Conservation (phyloP, 2,888 invertebrate genomes). For the Yponomeuta sedellus region DNA sequence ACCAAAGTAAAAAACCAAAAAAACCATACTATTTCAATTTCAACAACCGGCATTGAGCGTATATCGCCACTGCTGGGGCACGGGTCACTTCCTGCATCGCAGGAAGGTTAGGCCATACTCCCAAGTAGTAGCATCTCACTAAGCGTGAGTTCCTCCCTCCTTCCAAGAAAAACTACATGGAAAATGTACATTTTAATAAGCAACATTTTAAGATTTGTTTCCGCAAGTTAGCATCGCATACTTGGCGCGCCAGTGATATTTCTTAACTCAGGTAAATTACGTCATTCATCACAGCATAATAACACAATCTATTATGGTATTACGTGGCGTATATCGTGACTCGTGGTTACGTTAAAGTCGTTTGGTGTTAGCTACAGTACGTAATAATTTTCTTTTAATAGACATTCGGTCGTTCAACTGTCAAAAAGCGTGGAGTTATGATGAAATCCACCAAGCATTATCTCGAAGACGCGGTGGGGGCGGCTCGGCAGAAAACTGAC, state of each 20-base stretch:
- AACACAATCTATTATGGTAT: not conserved
- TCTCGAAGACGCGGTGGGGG: too few species aligned
- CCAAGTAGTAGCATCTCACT: too few species aligned
- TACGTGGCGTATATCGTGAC: not conserved
- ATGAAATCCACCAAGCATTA: too few species aligned
- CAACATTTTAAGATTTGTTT: not conserved
- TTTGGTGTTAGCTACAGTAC: not conserved
- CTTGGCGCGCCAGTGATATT: not conserved
- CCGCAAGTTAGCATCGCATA: not conserved
- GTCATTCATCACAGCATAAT: not conserved
- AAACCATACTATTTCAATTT: too few species aligned
- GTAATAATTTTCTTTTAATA: not conserved
- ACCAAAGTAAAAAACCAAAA: too few species aligned
- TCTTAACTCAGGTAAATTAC: not conserved
- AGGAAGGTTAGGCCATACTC: too few species aligned
- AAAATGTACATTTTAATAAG: not conserved
- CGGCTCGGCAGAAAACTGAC: too few species aligned
- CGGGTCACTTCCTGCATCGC: too few species aligned
- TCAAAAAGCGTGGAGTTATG: not conserved
- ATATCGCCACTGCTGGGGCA: too few species aligned
- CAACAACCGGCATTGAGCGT: too few species aligned
- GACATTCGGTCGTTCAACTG: not conserved
- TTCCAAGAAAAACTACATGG: not conserved
- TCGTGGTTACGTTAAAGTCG: not conserved
- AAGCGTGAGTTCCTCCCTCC: not conserved